Conservation (phyloP, 2,113 vertebrate genomes). For the Oryzias melastigma region DNA sequence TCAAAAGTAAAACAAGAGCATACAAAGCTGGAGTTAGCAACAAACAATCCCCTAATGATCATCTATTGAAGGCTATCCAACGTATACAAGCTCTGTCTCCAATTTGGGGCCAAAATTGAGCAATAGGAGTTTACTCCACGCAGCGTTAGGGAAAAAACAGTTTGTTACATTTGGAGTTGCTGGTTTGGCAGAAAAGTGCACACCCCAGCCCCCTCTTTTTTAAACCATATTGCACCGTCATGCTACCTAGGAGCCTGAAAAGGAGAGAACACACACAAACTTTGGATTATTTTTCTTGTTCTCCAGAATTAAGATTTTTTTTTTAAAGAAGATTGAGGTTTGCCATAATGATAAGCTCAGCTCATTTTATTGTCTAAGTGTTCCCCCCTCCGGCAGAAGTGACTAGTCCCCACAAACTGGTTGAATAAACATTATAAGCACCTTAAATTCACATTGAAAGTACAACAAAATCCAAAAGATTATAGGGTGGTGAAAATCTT, state of each 20-base stretch:
- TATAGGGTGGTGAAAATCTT: not conserved
- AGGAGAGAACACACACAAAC: not conserved
- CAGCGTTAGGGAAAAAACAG: not conserved
- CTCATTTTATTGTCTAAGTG: too few species aligned
- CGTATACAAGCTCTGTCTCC: not conserved
- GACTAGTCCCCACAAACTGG: too few species aligned
- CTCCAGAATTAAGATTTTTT: too few species aligned
- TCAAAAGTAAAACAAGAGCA: conserved; percentile 15
- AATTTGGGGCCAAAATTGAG: not conserved
- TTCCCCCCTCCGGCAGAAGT: too few species aligned
- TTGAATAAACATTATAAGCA: too few species aligned
- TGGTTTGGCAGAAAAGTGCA: not conserved
- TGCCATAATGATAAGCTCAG: too few species aligned
- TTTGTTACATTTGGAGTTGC: not conserved
- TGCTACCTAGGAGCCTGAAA: not conserved
- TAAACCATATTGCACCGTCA: not conserved
- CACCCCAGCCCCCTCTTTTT: not conserved
- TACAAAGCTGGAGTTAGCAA: not conserved
- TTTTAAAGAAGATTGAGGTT: too few species aligned
- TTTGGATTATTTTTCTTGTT: not conserved
- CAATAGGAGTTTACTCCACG: not conserved
- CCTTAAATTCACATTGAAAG: not conserved
- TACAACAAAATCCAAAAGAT: not conserved
- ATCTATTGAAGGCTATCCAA: not conserved
- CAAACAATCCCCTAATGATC: not conserved